Evolutionary conservation across 2,113 vertebrate species (phyloP).

Genomic region (Lethenteron camtschaticum): DNA sequence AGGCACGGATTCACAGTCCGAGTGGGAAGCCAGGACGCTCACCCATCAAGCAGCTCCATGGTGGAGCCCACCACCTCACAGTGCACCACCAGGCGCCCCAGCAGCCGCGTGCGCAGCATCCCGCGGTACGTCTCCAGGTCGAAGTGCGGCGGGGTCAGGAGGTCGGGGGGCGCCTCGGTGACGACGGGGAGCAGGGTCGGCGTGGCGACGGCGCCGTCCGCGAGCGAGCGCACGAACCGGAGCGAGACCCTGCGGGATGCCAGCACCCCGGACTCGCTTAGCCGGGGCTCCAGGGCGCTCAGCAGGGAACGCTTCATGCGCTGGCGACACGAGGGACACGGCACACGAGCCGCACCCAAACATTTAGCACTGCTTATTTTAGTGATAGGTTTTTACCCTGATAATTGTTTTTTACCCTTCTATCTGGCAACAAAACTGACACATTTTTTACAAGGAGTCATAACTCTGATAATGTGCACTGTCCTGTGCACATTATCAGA

Average conservation of each 20-base stretch:
- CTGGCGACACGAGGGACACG: too few species aligned
- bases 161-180: conserved; percentile 15
- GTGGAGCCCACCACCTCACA: conserved; percentile 45
- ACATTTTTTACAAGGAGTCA: too few species aligned
- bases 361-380: too few species aligned
- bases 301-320: conserved; percentile 18
- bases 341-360: too few species aligned
- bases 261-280: conserved; percentile 24
- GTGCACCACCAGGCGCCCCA: conserved; percentile 49
- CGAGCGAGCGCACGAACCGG: conserved; percentile 20
- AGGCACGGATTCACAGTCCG: too few species aligned
- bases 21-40: conserved; percentile 13
- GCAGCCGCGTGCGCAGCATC: conserved; percentile 32
- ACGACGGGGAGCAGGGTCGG: conserved; percentile 28
- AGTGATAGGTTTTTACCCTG: too few species aligned
- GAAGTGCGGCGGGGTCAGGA: conserved; percentile 25
- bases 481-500: too few species aligned
- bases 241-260: conserved; percentile 31
- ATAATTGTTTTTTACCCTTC: too few species aligned
- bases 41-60: conserved; percentile 77
- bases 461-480: too few species aligned
- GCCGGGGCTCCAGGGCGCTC: conserved; percentile 24
- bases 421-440: too few species aligned
- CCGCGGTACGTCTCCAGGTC: conserved; percentile 32
- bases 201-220: conserved; percentile 15